Evolutionary conservation across 2,888 invertebrate genomes (phyloP).

Genomic region (Chesias legatella): DNA sequence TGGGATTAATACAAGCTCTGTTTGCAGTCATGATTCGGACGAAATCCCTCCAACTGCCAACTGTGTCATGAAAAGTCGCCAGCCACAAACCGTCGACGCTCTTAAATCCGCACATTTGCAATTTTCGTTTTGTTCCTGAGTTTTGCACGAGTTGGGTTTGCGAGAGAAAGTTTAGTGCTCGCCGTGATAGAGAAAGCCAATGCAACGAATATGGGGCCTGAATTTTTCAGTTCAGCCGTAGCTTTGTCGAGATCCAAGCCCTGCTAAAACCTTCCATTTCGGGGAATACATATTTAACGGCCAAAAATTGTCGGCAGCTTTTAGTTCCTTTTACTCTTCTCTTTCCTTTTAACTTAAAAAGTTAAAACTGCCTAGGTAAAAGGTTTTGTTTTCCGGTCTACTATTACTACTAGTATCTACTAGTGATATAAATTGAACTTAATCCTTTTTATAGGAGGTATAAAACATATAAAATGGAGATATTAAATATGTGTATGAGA

Average conservation of each 20-base stretch:
- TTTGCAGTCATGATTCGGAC: slow-evolving; percentile 31
- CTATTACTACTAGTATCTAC: no score
- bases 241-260: slow-evolving; percentile 14
- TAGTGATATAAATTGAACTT: no score
- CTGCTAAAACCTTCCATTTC: slow-evolving; percentile 15
- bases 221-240: slow-evolving; percentile 24
- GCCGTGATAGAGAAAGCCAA: slow-evolving; percentile 36
- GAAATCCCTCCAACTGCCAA: slow-evolving; percentile 37
- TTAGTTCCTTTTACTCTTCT: background rate
- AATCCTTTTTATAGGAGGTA: no score
- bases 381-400: no score
- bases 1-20: slow-evolving; percentile 22
- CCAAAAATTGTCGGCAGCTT: slow-evolving; percentile 3
- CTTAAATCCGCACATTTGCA: slow-evolving; percentile 43
- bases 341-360: no score
- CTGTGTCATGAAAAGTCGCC: slow-evolving; percentile 38
- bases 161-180: slow-evolving; percentile 35
- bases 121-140: slow-evolving; percentile 39
- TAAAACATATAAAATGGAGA: no score
- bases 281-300: slow-evolving; percentile 13
- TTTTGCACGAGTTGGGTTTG: slow-evolving; percentile 35
- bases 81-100: slow-evolving; percentile 35
- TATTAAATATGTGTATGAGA: no score
- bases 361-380: no score
- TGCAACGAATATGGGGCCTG: slow-evolving; percentile 29